A percentile compares a stretch with the other conserved stretches of the same genome.
These are phyloP conservation scores for Steatornis caripensis DNA, from an alignment of 2,113 vertebrate species.

Conservation along the genomic window DNA sequence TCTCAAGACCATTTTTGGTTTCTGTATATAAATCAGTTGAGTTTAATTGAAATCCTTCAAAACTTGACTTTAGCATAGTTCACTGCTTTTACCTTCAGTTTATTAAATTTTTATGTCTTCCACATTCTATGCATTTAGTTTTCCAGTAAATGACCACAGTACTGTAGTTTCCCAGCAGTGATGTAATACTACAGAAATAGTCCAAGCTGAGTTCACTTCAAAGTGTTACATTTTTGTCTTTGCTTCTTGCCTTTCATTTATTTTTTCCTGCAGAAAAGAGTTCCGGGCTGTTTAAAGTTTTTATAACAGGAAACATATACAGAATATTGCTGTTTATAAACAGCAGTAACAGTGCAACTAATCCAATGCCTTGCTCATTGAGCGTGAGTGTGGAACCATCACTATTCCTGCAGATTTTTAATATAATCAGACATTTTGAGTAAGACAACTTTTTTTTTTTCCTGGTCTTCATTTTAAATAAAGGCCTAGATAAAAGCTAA, in stretches of 20 bases:
- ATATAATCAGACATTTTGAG: neutral
- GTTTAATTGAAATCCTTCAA: neutral
- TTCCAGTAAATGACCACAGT: slow-evolving; percentile 56
- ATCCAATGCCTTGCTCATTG: neutral
- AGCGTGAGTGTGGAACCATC: neutral
- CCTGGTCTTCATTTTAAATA: neutral
- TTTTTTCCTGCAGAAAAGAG: neutral
- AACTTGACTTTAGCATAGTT: neutral
- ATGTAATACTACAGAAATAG: slow-evolving; percentile 49
- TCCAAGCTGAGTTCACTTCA: neutral
- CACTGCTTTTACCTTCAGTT: slow-evolving; percentile 18
- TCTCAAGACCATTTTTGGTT: neutral
- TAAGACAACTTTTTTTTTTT: neutral
- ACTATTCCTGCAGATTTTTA: neutral
- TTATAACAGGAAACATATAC: neutral
- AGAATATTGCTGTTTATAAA: slow-evolving; percentile 8
- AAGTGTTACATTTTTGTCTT: slow-evolving; percentile 36
- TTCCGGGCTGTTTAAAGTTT: neutral
- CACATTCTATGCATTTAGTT: slow-evolving; percentile 49
- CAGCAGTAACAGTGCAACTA: neutral
- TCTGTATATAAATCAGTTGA: neutral
- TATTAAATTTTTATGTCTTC: slow-evolving; percentile 56
- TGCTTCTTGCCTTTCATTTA: neutral
- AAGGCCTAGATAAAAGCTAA: neutral
- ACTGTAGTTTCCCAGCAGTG: slow-evolving; percentile 63